A percentile compares a stretch with the other conserved stretches of the same genome.
phyloP scores from a whole-genome alignment of 1,140 invertebrate species.

The Zaprionus ghesquierei region DNA sequence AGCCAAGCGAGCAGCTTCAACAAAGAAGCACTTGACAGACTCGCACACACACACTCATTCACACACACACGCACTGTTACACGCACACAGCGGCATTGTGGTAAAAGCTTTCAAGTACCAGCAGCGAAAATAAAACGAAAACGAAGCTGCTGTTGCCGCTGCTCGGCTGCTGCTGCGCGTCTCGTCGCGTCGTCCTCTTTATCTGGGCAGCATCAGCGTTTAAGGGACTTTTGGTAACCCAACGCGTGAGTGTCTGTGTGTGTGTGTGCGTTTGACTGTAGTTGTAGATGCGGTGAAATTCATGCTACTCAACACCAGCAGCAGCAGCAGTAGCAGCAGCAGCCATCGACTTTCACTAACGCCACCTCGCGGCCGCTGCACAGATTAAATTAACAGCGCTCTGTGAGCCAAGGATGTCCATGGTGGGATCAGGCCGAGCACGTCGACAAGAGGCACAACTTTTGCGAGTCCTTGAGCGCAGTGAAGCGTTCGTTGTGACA shows the following conservation, averaged over 20 bases:
- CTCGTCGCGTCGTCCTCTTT: slow-evolving; percentile 54
- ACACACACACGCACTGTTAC: slow-evolving; percentile 20
- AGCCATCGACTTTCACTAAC: slow-evolving; percentile 57
- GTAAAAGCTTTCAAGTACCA: slow-evolving; percentile 79
- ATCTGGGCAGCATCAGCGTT: slow-evolving; percentile 38
- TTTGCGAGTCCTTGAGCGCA: slow-evolving; percentile 37
- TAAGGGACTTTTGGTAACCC: slow-evolving; percentile 51
- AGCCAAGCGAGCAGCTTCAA: slow-evolving; percentile 43
- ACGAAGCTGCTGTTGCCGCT: slow-evolving; percentile 43
- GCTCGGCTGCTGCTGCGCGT: slow-evolving; percentile 11
- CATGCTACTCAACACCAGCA: slow-evolving; percentile 57
- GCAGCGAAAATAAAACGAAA: slow-evolving; percentile 49
- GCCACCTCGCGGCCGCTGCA: slow-evolving; percentile 72
- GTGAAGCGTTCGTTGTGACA: slow-evolving; percentile 37
- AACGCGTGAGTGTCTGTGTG: slow-evolving; percentile 60
- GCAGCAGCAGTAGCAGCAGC: too few species aligned
- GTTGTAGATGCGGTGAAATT: slow-evolving; percentile 63
- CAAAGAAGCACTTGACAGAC: slow-evolving; percentile 74
- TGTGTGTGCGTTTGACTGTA: neutral
- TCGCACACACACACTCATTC: slow-evolving; percentile 32
- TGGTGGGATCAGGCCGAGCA: slow-evolving; percentile 57
- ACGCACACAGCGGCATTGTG: slow-evolving; percentile 51
- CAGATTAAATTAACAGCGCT: slow-evolving; percentile 77
- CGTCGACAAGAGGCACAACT: neutral
- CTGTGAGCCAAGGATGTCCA: slow-evolving; percentile 48